Evolutionary conservation across 2,888 invertebrate species (phyloP).

Genomic region (Limnephilus marmoratus): DNA sequence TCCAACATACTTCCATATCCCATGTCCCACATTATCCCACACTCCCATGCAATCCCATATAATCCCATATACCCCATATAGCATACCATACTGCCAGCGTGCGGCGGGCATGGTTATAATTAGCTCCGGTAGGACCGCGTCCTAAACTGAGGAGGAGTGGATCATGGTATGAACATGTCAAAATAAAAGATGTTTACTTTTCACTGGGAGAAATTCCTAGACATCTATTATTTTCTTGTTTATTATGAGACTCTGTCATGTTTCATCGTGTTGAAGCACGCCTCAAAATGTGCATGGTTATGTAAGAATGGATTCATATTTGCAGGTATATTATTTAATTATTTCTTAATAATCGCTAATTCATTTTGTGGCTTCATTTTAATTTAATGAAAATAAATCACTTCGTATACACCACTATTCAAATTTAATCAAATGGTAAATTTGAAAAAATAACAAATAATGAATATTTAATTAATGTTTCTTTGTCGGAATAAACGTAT

Average conservation of each 20-base stretch:
- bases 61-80: background rate
- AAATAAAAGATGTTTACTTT: slow-evolving; percentile 37
- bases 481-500: too few species aligned
- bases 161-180: slow-evolving; percentile 30
- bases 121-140: slow-evolving; percentile 20
- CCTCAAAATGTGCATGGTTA: background rate
- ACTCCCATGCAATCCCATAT: background rate
- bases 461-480: too few species aligned
- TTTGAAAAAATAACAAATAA: too few species aligned
- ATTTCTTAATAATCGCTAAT: too few species aligned
- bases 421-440: too few species aligned
- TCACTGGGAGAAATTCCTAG: background rate
- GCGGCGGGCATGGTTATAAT: background rate
- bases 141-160: slow-evolving; percentile 28
- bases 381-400: too few species aligned
- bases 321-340: background rate
- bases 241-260: background rate
- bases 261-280: background rate
- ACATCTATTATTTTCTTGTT: background rate
- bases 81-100: background rate
- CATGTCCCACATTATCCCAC: background rate
- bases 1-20: background rate
- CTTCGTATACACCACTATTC: too few species aligned
- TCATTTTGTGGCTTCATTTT: too few species aligned
- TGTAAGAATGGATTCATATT: background rate